Evolutionary conservation across 2,113 vertebrate species (phyloP).

Genomic region (Chroicocephalus ridibundus): DNA sequence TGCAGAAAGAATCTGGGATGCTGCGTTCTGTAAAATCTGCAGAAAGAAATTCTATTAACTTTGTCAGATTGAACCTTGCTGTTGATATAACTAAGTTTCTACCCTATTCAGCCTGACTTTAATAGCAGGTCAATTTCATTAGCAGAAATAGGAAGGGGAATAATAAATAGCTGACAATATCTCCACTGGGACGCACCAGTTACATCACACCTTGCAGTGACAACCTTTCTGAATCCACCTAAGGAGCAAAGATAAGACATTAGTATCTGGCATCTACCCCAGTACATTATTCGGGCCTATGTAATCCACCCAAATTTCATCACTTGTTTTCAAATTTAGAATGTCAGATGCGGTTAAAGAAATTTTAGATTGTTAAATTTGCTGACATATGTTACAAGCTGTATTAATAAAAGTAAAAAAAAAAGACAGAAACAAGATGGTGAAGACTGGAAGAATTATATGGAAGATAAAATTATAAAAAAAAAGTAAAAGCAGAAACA

Average conservation of each 20-base stretch:
- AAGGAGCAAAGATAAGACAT: neutral
- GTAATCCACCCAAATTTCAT: neutral
- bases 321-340: neutral
- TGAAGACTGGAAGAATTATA: neutral
- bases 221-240: neutral
- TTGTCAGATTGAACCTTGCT: slow-evolving; percentile 11
- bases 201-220: neutral
- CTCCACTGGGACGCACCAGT: neutral
- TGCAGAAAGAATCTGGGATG: neutral
- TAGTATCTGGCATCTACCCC: neutral
- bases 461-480: neutral
- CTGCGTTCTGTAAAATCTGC: neutral
- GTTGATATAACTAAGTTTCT: neutral
- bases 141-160: neutral
- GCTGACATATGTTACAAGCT: neutral
- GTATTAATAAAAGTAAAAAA: neutral
- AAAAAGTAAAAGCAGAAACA: neutral
- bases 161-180: neutral
- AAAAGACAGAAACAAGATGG: neutral
- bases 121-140: slow-evolving; percentile 26
- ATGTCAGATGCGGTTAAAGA: neutral
- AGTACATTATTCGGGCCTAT: neutral
- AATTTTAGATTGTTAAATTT: neutral
- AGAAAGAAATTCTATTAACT: slow-evolving; percentile 23
- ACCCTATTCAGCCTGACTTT: neutral